Conservation (phyloP, 1,140 invertebrate species). For the Sesamia nonagrioides region DNA sequence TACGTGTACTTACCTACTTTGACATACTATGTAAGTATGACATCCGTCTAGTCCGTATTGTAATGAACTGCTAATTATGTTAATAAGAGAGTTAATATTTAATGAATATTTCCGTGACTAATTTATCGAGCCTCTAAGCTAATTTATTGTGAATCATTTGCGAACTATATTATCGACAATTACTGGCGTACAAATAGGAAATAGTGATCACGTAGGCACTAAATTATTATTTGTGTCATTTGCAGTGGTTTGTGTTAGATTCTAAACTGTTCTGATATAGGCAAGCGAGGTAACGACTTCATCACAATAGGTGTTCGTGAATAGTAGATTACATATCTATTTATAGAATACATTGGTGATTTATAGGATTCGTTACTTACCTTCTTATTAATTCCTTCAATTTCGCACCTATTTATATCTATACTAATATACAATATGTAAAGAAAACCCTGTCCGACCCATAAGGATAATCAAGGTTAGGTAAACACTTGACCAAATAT, state of each 20-base stretch:
- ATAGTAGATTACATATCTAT: not conserved
- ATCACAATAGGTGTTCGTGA: not conserved
- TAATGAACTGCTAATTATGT: slow-evolving; percentile 54
- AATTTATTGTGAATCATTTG: slow-evolving; percentile 46
- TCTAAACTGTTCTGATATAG: not conserved
- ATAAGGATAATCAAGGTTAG: no score
- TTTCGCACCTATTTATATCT: no score
- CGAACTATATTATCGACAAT: slow-evolving; percentile 54
- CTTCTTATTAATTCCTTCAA: no score
- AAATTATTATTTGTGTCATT: slow-evolving; percentile 25
- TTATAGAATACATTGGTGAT: no score
- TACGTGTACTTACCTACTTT: no score
- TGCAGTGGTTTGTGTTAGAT: not conserved
- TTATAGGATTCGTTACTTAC: no score
- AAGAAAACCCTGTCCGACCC: no score
- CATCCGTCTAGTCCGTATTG: not conserved
- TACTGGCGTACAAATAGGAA: slow-evolving; percentile 52
- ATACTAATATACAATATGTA: no score
- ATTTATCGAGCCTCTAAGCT: slow-evolving; percentile 50
- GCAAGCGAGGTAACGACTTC: not conserved
- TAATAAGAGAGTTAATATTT: slow-evolving; percentile 51
- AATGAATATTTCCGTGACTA: slow-evolving; percentile 55
- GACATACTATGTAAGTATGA: no score
- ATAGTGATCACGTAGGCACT: slow-evolving; percentile 27
- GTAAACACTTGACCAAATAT: no score